Evolutionary conservation across 1,140 invertebrate species (phyloP).

Genomic region (Proales similis): DNA sequence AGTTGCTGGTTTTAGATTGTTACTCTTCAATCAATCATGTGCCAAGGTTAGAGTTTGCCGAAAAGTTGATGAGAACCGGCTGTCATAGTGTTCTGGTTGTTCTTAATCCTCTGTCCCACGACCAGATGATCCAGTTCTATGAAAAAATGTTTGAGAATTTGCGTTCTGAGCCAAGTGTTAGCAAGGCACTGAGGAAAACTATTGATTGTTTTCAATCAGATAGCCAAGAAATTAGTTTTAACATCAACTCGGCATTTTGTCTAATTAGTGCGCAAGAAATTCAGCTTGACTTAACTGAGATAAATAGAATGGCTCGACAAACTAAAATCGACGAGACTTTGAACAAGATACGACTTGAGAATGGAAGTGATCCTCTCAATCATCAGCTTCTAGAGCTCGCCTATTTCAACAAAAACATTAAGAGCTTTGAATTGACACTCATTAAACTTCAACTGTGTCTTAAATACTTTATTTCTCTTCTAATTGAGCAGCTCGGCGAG

Average conservation of each 20-base stretch:
- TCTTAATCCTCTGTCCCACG: background rate
- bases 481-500: background rate
- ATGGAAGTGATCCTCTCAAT: background rate
- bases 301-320: slow-evolving; percentile 1
- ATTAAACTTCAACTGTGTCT: slow-evolving; percentile 10
- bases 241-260: slow-evolving; percentile 6
- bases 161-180: background rate
- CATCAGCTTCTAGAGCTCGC: background rate
- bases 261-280: background rate
- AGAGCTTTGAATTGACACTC: slow-evolving; percentile 13
- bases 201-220: background rate
- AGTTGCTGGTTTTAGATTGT: slow-evolving; percentile 23
- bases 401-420: slow-evolving; percentile 6
- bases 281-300: background rate
- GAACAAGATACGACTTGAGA: background rate
- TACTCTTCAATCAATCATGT: slow-evolving; percentile 17
- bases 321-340: slow-evolving; percentile 8
- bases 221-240: background rate
- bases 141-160: slow-evolving; percentile 18
- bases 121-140: slow-evolving; percentile 6
- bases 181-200: background rate
- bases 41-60: slow-evolving; percentile 28
- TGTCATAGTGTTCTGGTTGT: slow-evolving; percentile 33
- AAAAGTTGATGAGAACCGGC: slow-evolving; percentile 1
- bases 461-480: slow-evolving; percentile 10